A percentile compares a stretch with the other conserved stretches of the same genome.
These are phyloP conservation scores for Synergus laeviventris DNA, from an alignment of 2,888 invertebrate genomes.

Conservation along the genomic window DNA sequence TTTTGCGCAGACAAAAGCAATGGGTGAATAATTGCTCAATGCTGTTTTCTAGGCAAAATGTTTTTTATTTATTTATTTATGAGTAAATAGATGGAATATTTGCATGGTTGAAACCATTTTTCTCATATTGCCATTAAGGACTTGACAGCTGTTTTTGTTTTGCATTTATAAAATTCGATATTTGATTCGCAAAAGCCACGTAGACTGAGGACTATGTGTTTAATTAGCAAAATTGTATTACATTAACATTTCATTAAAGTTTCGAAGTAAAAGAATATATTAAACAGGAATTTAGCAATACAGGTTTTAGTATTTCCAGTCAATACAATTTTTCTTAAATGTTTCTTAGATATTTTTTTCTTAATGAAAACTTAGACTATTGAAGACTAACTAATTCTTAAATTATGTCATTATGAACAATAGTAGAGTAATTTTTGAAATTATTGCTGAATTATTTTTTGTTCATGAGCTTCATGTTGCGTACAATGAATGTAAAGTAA, in stretches of 20 bases:
- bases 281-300: background rate
- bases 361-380: background rate
- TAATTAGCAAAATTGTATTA: background rate
- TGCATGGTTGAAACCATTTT: too few species aligned
- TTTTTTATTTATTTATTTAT: too few species aligned
- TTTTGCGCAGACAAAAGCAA: too few species aligned
- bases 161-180: background rate
- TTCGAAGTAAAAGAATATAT: background rate
- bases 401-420: too few species aligned
- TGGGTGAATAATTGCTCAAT: too few species aligned
- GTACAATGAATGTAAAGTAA: slow-evolving; percentile 25
- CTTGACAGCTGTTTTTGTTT: background rate
- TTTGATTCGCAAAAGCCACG: background rate
- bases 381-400: too few species aligned
- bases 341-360: background rate
- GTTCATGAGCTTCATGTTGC: background rate
- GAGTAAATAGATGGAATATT: too few species aligned
- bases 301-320: background rate
- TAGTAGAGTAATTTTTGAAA: background rate
- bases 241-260: slow-evolving; percentile 1
- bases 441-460: background rate
- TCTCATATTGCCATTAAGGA: too few species aligned
- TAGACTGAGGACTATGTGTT: background rate
- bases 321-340: background rate
- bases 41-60: too few species aligned